These are phyloP conservation scores for Lanistes nyassanus DNA, from an alignment of 1,140 invertebrate genomes.

Conservation along the genomic window DNA sequence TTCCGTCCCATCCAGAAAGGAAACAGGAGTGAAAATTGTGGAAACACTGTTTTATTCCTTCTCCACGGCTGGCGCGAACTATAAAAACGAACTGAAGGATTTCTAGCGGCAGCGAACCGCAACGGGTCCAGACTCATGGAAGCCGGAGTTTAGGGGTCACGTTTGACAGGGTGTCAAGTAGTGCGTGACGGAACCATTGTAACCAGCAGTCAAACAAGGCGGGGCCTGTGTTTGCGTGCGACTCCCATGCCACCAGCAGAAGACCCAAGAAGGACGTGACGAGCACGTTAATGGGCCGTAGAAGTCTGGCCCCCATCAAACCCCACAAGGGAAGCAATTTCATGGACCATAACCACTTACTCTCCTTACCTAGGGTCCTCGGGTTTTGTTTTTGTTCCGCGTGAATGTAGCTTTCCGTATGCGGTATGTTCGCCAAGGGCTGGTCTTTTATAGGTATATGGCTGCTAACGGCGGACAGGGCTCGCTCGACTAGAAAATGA, in stretches of 20 bases:
- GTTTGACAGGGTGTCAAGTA: neutral
- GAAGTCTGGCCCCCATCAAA: neutral
- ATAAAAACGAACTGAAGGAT: too few species aligned
- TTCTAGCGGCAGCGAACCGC: too few species aligned
- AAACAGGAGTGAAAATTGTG: too few species aligned
- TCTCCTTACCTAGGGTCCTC: neutral
- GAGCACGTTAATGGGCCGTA: neutral
- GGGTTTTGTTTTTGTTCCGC: conserved; percentile 7
- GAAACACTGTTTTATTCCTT: too few species aligned
- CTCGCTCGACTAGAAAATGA: too few species aligned
- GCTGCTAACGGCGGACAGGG: too few species aligned
- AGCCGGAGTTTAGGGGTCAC: neutral
- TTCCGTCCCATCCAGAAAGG: too few species aligned
- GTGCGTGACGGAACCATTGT: neutral
- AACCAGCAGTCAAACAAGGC: conserved; percentile 2
- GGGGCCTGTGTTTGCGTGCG: neutral
- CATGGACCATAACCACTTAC: conserved; percentile 2
- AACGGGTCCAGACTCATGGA: too few species aligned
- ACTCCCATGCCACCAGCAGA: neutral
- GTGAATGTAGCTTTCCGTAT: neutral
- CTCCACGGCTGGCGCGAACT: too few species aligned
- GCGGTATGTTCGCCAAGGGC: too few species aligned
- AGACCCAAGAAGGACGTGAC: neutral
- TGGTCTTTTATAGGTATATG: too few species aligned
- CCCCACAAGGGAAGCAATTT: neutral